A percentile compares a stretch with the other conserved stretches of the same genome.
Conservation (phyloP, 2,888 invertebrate species). For the Philhelius pedissequus region DNA sequence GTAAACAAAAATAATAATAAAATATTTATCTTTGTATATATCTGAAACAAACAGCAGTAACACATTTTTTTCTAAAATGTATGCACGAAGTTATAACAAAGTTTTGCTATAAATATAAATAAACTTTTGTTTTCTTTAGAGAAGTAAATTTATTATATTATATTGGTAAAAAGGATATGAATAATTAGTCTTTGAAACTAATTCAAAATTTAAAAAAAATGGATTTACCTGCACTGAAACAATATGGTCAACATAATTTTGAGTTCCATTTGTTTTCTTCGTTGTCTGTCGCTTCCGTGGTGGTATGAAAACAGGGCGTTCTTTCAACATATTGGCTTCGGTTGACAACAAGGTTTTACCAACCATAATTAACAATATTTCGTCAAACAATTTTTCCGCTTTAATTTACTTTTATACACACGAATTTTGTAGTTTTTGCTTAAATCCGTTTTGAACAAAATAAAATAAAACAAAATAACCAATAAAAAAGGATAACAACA, state of each 20-base stretch:
- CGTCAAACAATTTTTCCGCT: neutral
- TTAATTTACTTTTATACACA: neutral
- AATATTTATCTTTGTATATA: too few relatives aligned
- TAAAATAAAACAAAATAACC: neutral
- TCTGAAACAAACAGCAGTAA: too few relatives aligned
- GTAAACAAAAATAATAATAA: too few relatives aligned
- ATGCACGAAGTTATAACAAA: too few relatives aligned
- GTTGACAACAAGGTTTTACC: conserved; percentile 72
- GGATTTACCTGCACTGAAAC: conserved; percentile 82
- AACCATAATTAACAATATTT: conserved; percentile 72
- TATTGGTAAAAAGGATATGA: too few relatives aligned
- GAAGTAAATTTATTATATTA: too few relatives aligned
- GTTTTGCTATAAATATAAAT: too few relatives aligned
- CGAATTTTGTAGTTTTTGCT: neutral
- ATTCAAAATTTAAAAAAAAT: too few relatives aligned
- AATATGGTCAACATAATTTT: conserved; percentile 83
- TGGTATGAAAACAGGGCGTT: conserved; percentile 81
- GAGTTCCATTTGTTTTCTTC: conserved; percentile 80
- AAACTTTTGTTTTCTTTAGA: too few relatives aligned
- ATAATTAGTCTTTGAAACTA: too few relatives aligned
- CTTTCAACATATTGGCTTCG: conserved; percentile 73
- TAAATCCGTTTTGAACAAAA: neutral
- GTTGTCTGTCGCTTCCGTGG: conserved; percentile 81
- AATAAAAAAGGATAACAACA: neutral
- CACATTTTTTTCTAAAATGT: too few relatives aligned